Evolutionary conservation across 2,888 invertebrate genomes (phyloP), one percentile per base, ranked within the genome.

Genomic region (Nephrocerus scutellatus): DNA sequence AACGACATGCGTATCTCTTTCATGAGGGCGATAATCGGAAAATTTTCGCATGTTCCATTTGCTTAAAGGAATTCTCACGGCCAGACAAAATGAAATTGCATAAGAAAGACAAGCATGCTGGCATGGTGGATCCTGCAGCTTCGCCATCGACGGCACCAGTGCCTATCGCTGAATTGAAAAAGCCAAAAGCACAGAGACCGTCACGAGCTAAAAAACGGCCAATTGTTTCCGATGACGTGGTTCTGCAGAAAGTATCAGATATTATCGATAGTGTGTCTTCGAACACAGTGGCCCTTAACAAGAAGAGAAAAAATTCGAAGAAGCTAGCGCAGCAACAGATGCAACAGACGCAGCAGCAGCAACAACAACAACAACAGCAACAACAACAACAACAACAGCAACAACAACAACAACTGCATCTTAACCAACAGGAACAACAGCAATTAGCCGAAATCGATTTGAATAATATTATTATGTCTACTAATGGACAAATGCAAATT

Each of bases 61-160:
- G 64, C 49, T 63, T 62, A 47, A 64, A 64, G 43, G 64, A 64
- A 46, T 64, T 64, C 47, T 64, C 64, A 26, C 55, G 64, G 0
- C 64, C 64, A 1, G 64, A 64, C 36, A 64, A 64, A 47, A 64
- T 64, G 64, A 64, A 64, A 48, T 62, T 64, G 64, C 64, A 64
- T 50, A 64, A 64, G 44, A 64, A 64, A 49, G 64, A 64, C 33
- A 64, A 64, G 36, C 64, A 64, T 36, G 60, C 62, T 7, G 63
- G 62, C 36, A 50, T 57, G 23, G 50, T 56, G 5, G 55, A 58
- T 43, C 52, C 54, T 24, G 57, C 52, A n/a, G n/a, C n/a, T n/a
- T n/a, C n/a, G 12, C 36, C 39, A 36, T 29, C 44, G 31, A 46
- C 39, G 12, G 41, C 44, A n/a, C 32, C 41, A 3, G 22, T 24